Conservation (phyloP, 2,113 vertebrate species). For the Psephotus haematonotus region DNA sequence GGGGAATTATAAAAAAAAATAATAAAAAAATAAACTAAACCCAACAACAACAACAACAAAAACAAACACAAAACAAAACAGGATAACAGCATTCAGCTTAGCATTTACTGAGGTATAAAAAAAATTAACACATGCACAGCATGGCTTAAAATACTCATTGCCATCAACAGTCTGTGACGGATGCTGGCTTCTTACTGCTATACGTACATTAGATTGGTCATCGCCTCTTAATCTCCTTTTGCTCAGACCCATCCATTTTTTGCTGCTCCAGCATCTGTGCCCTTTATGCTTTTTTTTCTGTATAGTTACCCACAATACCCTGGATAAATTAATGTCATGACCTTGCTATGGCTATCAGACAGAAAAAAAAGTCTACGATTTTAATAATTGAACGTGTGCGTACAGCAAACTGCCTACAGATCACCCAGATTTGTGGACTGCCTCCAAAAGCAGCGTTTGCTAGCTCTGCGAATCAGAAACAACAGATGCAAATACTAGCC, state of each 20-base stretch:
- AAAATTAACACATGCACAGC: slow-evolving; percentile 17
- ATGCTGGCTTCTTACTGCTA: slow-evolving; percentile 53
- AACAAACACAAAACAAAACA: not conserved
- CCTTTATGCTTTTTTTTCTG: slow-evolving; percentile 66
- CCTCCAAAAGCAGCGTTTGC: slow-evolving; percentile 29
- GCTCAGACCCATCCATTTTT: slow-evolving; percentile 65
- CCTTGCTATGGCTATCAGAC: slow-evolving; percentile 71
- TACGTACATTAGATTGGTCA: slow-evolving; percentile 57
- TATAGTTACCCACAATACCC: slow-evolving; percentile 71
- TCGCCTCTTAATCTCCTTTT: slow-evolving; percentile 69
- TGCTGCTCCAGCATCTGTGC: slow-evolving; percentile 66
- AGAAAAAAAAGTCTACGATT: slow-evolving; percentile 65
- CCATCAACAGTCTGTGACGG: slow-evolving; percentile 43
- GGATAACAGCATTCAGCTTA: slow-evolving; percentile 7
- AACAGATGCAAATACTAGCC: slow-evolving; percentile 63
- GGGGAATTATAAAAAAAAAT: slow-evolving; percentile 32
- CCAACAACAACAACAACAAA: too few species aligned
- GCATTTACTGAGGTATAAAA: slow-evolving; percentile 27
- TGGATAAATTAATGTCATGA: slow-evolving; percentile 78
- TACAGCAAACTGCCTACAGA: slow-evolving; percentile 69
- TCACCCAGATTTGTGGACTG: slow-evolving; percentile 51
- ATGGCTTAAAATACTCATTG: slow-evolving; percentile 59
- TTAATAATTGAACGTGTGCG: slow-evolving; percentile 74
- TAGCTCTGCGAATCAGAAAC: slow-evolving; percentile 60
- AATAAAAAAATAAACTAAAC: too few species aligned